Percentiles rank a stretch among this genome's conserved stretches.
These are phyloP conservation scores for Augiades crinisus DNA, from an alignment of 2,888 invertebrate genomes.

Conservation along the genomic window DNA sequence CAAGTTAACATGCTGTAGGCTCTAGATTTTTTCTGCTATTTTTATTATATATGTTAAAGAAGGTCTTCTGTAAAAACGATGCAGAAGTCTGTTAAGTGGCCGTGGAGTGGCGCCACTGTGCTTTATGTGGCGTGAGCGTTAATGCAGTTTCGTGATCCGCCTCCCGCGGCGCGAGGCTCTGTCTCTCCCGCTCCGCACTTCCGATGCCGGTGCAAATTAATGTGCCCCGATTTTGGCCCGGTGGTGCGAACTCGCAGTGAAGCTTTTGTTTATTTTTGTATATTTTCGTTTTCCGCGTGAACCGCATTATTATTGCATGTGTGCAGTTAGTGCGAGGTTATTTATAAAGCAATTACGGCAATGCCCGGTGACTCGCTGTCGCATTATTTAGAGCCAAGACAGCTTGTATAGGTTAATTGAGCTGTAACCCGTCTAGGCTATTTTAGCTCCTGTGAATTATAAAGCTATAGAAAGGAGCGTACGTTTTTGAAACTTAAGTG, in stretches of 20 bases:
- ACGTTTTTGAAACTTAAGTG: not conserved
- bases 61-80: too few species aligned
- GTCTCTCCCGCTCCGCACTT: conserved; percentile 38
- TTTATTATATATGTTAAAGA: too few species aligned
- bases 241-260: not conserved
- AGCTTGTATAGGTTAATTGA: conserved; percentile 7
- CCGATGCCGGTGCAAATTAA: conserved; percentile 41
- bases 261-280: too few species aligned
- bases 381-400: conserved; percentile 16
- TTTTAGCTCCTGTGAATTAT: not conserved
- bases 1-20: too few species aligned
- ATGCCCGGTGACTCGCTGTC: not conserved
- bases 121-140: conserved; percentile 39
- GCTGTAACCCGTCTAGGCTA: conserved; percentile 2
- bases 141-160: conserved; percentile 34
- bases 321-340: conserved; percentile 28
- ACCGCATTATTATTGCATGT: conserved; percentile 6
- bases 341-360: conserved; percentile 39
- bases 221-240: conserved; percentile 42
- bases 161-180: conserved; percentile 28
- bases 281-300: too few species aligned
- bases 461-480: not conserved
- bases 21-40: too few species aligned
- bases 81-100: not conserved
- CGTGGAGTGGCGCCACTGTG: conserved; percentile 16